Evolutionary conservation across 2,797 vertebrate genomes (phyloP).

Genomic region (Emydoidea blandingii): DNA sequence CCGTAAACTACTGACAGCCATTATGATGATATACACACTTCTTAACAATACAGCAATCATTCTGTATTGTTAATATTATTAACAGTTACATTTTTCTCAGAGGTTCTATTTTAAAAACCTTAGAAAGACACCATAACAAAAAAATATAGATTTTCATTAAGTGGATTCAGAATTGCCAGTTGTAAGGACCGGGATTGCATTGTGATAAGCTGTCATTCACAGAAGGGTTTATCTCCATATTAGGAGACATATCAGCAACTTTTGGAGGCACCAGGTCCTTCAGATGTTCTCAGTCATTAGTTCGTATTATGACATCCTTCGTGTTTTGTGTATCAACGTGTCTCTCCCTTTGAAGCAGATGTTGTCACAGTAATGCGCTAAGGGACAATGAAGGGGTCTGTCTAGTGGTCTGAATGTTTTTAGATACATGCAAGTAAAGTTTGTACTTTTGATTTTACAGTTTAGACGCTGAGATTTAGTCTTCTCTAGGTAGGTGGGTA

Average conservation of each 20-base stretch:
- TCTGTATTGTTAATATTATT: not conserved
- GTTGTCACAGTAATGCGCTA: not conserved
- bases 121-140: not conserved
- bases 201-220: not conserved
- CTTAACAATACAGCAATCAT: not conserved
- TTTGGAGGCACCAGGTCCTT: not conserved
- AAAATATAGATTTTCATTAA: slow-evolving; percentile 24
- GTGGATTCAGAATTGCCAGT: not conserved
- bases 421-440: not conserved
- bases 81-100: slow-evolving; percentile 14
- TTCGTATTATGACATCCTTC: not conserved
- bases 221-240: not conserved
- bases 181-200: not conserved
- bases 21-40: not conserved
- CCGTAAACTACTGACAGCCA: not conserved
- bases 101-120: not conserved
- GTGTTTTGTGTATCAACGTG: not conserved
- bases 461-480: slow-evolving; percentile 6
- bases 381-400: not conserved
- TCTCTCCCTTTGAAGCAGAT: not conserved
- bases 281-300: not conserved
- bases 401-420: not conserved
- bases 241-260: not conserved
- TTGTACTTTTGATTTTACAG: not conserved
- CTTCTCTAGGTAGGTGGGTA: not conserved